phyloP scores from a whole-genome alignment of 2,797 vertebrate species.

The Crax fasciolata region DNA sequence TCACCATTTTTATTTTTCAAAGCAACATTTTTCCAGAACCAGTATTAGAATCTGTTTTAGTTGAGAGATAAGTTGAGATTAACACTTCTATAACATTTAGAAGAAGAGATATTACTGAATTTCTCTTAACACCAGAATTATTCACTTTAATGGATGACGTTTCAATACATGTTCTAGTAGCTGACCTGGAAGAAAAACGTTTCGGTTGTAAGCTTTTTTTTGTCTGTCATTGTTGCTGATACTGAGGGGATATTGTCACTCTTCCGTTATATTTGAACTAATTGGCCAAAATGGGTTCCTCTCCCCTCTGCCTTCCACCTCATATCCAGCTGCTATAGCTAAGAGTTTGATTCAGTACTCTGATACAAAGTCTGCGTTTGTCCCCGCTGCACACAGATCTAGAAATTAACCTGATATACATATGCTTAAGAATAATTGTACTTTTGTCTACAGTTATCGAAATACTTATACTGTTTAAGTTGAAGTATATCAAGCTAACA shows the following conservation, averaged over 20 bases:
- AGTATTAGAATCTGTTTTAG: not conserved
- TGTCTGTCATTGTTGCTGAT: not conserved
- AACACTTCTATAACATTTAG: not conserved
- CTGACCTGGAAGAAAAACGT: not conserved
- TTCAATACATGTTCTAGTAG: not conserved
- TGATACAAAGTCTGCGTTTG: constrained; percentile 11
- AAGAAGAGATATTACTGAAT: not conserved
- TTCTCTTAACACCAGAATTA: not conserved
- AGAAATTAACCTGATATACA: not conserved
- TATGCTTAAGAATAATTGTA: not conserved
- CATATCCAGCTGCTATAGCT: not conserved
- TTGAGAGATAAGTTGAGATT: not conserved
- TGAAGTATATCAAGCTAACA: not conserved
- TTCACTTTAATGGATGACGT: not conserved
- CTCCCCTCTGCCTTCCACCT: not conserved
- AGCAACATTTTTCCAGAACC: not conserved
- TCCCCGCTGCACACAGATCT: not conserved
- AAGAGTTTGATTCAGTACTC: not conserved
- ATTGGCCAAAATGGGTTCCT: not conserved
- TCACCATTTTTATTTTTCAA: not conserved
- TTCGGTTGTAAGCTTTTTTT: not conserved
- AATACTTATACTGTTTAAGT: not conserved
- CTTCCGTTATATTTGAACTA: not conserved
- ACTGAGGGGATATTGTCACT: not conserved
- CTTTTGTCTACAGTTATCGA: not conserved